phyloP scores from a whole-genome alignment of 2,113 vertebrate species.

The Apteryx owenii region DNA sequence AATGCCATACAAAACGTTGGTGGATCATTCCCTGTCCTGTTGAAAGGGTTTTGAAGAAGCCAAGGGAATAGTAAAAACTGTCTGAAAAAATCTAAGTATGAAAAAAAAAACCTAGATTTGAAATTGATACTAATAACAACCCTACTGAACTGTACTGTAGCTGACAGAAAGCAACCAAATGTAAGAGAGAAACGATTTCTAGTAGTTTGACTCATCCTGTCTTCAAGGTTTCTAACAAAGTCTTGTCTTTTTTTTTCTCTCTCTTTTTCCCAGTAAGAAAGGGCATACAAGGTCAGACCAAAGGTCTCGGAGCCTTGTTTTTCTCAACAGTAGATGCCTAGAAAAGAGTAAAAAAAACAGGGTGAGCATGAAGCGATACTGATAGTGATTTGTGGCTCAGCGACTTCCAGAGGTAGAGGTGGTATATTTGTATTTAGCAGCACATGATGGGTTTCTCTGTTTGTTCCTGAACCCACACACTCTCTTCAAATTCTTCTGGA shows the following conservation, averaged over 20 bases:
- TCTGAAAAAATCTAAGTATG: background rate
- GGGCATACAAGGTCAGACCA: background rate
- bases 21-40: background rate
- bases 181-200: background rate
- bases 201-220: rapidly evolving
- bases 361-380: background rate
- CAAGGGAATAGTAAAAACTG: background rate
- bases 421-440: rapidly evolving
- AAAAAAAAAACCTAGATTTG: background rate
- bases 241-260: background rate
- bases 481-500: rapidly evolving
- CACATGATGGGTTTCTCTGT: background rate
- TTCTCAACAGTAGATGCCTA: no score
- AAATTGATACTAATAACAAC: background rate
- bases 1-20: background rate
- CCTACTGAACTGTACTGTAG: background rate
- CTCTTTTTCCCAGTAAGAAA: background rate
- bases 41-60: background rate
- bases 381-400: background rate
- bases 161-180: background rate
- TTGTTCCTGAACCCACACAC: background rate
- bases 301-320: background rate
- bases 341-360: no score
- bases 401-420: background rate
- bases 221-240: background rate